Base-by-base conservation (phyloP, 23 tunicate species). In the Botrylloides violaceus region DNA sequence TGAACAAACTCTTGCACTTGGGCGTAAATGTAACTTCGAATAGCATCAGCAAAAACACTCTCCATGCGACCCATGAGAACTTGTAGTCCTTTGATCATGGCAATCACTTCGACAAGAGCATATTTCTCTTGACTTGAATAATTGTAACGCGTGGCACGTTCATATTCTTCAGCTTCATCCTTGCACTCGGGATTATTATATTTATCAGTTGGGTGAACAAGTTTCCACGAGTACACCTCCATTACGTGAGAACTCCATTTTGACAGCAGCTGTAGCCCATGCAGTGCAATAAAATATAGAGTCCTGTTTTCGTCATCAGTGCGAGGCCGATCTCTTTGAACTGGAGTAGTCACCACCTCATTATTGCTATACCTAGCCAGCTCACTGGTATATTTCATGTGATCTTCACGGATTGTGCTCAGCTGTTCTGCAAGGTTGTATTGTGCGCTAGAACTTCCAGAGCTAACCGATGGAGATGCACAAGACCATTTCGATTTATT, bases 191-290 rank as follows among this genome's bases (percentile, higher is more conserved):
- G 92, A 60, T 81, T 85, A 73, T 65, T 70, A 75, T 93, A 76
- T 32, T 86, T 85, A 38, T 85, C 94, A 6, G 94, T 93, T 1
- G 98, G 98, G 73, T 93, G 92, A 34, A 93, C 94, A 1, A 93
- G 71, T 86, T 93, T 93, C 98, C 98, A 93, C 21, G 94, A 85
- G 60, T 93, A 93, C 47, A 93, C 98, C 61, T 93, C 98, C 98
- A 93, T 93, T 21, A 93, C 98, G 66, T 81, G 93, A 5, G 98
- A 86, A 37, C 88, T 85, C 98, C 98, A 93, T 56, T 74, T 70
- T 19, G 79, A 71, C 34, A 93, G 70, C 29, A 93, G 75, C 37
- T 93, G 86, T 29, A 93, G 53, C 12, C 96, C 96, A 76, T 71
- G 77, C 22, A 88, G 66, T 3, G 96, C 96, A 4, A 82, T 48